phyloP scores from a whole-genome alignment of 2,888 invertebrate genomes.

The Xylota segnis region DNA sequence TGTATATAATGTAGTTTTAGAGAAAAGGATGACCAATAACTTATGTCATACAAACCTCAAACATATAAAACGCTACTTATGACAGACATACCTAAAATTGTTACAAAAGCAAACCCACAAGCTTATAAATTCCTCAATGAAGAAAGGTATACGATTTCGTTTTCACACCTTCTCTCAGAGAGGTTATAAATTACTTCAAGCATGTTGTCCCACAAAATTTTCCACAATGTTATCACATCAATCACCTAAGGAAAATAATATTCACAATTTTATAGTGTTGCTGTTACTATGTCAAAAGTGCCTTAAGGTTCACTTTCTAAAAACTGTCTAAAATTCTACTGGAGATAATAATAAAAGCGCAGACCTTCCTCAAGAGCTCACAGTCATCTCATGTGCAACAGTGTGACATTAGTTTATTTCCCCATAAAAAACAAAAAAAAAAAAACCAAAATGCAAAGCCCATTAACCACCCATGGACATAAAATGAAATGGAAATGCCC shows the following conservation, averaged over 20 bases:
- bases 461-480: slow-evolving; percentile 61
- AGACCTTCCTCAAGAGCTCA: slow-evolving; percentile 1
- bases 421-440: not conserved
- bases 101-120: no score
- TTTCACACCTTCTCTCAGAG: not conserved
- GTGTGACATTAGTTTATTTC: slow-evolving; percentile 37
- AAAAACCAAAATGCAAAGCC: slow-evolving; percentile 10
- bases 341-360: slow-evolving; percentile 8
- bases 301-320: slow-evolving; percentile 47
- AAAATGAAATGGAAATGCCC: slow-evolving; percentile 59
- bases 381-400: slow-evolving; percentile 3
- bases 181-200: not conserved
- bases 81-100: no score
- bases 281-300: slow-evolving; percentile 16
- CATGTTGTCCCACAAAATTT: not conserved
- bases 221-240: slow-evolving; percentile 22
- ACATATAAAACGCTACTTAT: no score
- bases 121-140: not conserved
- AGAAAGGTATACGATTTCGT: not conserved
- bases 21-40: no score
- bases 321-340: slow-evolving; percentile 41
- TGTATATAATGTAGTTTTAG: no score
- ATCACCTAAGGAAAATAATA: slow-evolving; percentile 16
- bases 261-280: slow-evolving; percentile 24
- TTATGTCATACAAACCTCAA: no score